Evolutionary conservation across 2,888 invertebrate genomes (phyloP), one percentile per base, ranked within the genome.

Genomic region (Polymixis lichenea): DNA sequence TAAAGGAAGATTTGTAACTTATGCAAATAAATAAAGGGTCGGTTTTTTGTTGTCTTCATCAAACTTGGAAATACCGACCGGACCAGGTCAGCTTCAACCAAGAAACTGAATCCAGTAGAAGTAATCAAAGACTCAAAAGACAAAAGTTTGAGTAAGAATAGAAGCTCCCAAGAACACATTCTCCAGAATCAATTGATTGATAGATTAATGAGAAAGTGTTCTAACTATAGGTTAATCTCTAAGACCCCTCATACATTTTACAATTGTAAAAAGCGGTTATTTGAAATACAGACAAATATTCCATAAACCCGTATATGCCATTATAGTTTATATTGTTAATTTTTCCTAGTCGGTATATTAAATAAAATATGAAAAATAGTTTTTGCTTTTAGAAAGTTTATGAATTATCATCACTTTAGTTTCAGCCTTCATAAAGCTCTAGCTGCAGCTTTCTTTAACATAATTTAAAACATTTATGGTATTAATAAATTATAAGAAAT

Each of bases 1-100:
- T 75, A 56, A 17, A 77, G 4, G 43, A 51, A 51, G 22, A 49
- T 32, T 73, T 49, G 11, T 38, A 58, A 51, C 49, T 64, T 64
- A 58, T 53, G 17, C 25, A 22, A 4, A 38, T 25, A 32, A 49
- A 11, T 7, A 38, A 25, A 22, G 32, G 3, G 1, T 13, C 9
- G 17, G 2, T 11, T 28, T 46, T 22, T 3, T 53, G 38, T 38
- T 43, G 13, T 46, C 15, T 46, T 46, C 13, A 15, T 11, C 0
- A 22, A 72, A 72, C 28, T 71, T 43, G 22, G 7, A 15, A 25
- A 25, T 19, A 38, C 15, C 22, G 11, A 17, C 15, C 15, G n/a
- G n/a, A 13, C 22, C 17, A 25, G 38, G 7, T 19, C 25, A 38
- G 32, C n/a, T 4, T 13, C 7, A 38, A 19, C n/a, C 56, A 19